Evolutionary conservation across 2,888 invertebrate genomes (phyloP).

Genomic region (Hirtodrosophila duncani): DNA sequence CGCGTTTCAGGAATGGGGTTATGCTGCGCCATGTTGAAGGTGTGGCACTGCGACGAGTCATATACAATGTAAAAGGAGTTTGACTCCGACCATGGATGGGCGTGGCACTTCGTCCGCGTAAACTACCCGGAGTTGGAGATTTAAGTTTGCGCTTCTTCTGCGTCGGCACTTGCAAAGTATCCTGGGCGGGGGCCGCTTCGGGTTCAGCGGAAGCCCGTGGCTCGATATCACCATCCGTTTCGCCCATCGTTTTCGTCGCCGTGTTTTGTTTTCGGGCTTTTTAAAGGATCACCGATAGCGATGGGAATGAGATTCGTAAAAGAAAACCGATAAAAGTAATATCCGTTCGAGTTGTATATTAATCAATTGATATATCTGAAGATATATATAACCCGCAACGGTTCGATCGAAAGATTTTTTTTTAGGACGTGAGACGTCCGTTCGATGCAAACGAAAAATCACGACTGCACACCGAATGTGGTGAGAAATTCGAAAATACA

Average conservation of each 20-base stretch:
- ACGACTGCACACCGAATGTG: constrained; percentile 74
- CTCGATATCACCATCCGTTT: constrained; percentile 76
- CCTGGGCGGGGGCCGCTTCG: constrained; percentile 73
- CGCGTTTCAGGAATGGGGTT: constrained; percentile 78
- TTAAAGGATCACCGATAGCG: constrained; percentile 67
- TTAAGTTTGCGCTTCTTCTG: constrained; percentile 76
- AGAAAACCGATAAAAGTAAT: constrained; percentile 58
- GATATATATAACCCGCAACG: constrained; percentile 54
- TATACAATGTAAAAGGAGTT: constrained; percentile 76
- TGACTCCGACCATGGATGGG: constrained; percentile 78
- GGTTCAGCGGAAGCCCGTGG: constrained; percentile 74
- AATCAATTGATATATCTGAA: constrained; percentile 36
- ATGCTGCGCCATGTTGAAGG: constrained; percentile 78
- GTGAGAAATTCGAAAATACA: constrained; percentile 55
- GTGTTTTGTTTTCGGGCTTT: constrained; percentile 34
- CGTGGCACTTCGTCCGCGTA: constrained; percentile 78
- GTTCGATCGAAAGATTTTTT: constrained; percentile 63
- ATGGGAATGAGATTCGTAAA: constrained; percentile 52
- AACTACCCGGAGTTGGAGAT: constrained; percentile 76
- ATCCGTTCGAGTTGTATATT: constrained; percentile 61
- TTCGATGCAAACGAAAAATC: constrained; percentile 77
- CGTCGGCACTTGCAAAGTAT: constrained; percentile 74
- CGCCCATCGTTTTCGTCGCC: constrained; percentile 70
- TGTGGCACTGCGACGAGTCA: constrained; percentile 77
- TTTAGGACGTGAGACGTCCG: constrained; percentile 75